phyloP scores from a whole-genome alignment of 2,797 vertebrate genomes.

The Oreonectes daqikongensis region DNA sequence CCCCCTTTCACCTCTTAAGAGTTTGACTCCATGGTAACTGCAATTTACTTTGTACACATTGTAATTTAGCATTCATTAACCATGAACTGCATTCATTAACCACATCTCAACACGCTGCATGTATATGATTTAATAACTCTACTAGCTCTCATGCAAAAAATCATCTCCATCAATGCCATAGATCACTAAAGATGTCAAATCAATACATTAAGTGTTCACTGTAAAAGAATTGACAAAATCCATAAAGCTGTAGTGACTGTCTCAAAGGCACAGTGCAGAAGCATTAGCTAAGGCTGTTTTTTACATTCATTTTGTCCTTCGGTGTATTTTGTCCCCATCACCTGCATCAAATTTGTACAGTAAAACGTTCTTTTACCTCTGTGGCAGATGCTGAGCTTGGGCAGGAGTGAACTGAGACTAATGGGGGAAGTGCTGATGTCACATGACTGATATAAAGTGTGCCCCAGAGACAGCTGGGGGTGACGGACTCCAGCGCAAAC shows the following conservation, averaged over 20 bases:
- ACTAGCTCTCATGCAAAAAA: background rate
- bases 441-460: constrained; percentile 21
- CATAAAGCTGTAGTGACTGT: background rate
- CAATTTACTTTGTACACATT: background rate
- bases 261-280: background rate
- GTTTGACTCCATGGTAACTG: constrained; percentile 25
- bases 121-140: no score
- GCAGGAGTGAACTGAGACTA: background rate
- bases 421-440: constrained; percentile 33
- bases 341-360: constrained; percentile 1
- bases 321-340: background rate
- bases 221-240: background rate
- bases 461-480: constrained; percentile 25
- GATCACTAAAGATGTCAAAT: constrained; percentile 21
- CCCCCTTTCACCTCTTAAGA: background rate
- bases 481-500: background rate
- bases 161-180: background rate
- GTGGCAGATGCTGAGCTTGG: constrained; percentile 7
- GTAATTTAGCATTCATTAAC: constrained; percentile 8
- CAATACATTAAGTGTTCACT: constrained; percentile 1
- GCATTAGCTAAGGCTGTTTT: background rate
- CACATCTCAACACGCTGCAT: background rate
- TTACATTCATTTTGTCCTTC: constrained; percentile 10
- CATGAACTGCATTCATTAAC: constrained; percentile 15
- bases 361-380: constrained; percentile 21